phyloP scores from a whole-genome alignment of 1,140 invertebrate species.

The Lepidotrigona ventralis region DNA sequence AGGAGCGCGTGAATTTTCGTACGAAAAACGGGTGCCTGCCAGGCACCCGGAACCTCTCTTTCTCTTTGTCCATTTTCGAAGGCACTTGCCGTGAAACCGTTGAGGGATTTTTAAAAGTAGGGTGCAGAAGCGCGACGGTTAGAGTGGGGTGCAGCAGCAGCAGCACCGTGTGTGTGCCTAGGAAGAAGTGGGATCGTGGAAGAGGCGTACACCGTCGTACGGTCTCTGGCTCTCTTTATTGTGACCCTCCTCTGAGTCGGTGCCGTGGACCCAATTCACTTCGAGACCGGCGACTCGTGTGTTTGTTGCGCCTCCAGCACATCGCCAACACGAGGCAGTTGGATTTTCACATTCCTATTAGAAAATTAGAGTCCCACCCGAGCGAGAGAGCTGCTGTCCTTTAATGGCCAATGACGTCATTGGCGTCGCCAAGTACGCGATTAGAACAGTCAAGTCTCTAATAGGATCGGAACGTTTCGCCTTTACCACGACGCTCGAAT shows the following conservation, averaged over 20 bases:
- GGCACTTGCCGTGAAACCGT: conserved; percentile 41
- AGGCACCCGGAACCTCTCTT: conserved; percentile 13
- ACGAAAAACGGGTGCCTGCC: conserved; percentile 35
- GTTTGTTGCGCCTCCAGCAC: background rate
- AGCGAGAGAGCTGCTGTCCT: conserved; percentile 53
- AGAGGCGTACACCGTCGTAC: background rate
- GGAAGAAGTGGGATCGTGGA: background rate
- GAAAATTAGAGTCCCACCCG: conserved; percentile 51
- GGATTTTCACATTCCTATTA: conserved; percentile 56
- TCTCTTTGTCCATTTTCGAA: conserved; percentile 45
- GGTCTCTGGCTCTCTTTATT: conserved; percentile 34
- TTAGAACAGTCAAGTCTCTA: background rate
- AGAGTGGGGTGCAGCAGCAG: background rate
- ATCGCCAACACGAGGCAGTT: background rate
- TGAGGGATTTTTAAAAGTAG: conserved; percentile 46
- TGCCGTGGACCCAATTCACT: conserved; percentile 26
- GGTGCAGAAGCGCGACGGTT: conserved; percentile 19
- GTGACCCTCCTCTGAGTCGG: conserved; percentile 30
- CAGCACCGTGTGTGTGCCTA: too few species aligned
- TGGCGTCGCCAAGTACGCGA: conserved; percentile 39
- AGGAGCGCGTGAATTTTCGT: conserved; percentile 41
- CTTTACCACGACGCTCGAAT: background rate
- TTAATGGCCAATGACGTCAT: conserved; percentile 55
- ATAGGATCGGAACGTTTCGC: background rate
- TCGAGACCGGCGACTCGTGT: background rate